These are phyloP conservation scores for Oikopleura albicans DNA, from an alignment of 23 tunicate species.

Conservation along the genomic window DNA sequence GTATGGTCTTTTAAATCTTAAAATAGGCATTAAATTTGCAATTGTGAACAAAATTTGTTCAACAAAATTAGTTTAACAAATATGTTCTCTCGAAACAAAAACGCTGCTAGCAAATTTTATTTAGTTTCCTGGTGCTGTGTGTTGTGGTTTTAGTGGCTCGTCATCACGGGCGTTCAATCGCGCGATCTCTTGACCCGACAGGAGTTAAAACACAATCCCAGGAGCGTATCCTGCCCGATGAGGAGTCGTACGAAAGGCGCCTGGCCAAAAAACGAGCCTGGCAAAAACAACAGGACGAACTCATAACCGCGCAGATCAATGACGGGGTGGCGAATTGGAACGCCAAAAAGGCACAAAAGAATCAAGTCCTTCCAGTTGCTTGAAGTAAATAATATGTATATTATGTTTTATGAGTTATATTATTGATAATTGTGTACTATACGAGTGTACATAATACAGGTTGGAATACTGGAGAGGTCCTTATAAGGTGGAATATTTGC, in stretches of 20 bases:
- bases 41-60: too few relatives aligned
- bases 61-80: too few relatives aligned
- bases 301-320: background rate
- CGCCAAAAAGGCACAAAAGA: background rate
- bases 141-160: constrained; percentile 8
- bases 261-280: background rate
- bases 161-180: constrained; percentile 2
- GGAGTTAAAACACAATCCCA: background rate
- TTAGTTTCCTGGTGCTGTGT: constrained; percentile 3
- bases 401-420: too few relatives aligned
- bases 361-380: background rate
- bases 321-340: background rate
- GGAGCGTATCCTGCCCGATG: background rate
- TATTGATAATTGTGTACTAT: too few relatives aligned
- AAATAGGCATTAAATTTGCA: too few relatives aligned
- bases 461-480: too few relatives aligned
- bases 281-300: background rate
- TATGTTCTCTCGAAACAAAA: too few relatives aligned
- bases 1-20: too few relatives aligned
- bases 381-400: too few relatives aligned
- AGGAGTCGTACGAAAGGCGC: background rate
- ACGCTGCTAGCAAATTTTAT: too few relatives aligned
- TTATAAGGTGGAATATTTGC: too few relatives aligned
- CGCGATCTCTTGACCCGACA: constrained; percentile 5
- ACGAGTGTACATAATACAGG: too few relatives aligned